Base-by-base conservation (phyloP, 2,888 invertebrate genomes). In the Leptinotarsa haldemani region DNA sequence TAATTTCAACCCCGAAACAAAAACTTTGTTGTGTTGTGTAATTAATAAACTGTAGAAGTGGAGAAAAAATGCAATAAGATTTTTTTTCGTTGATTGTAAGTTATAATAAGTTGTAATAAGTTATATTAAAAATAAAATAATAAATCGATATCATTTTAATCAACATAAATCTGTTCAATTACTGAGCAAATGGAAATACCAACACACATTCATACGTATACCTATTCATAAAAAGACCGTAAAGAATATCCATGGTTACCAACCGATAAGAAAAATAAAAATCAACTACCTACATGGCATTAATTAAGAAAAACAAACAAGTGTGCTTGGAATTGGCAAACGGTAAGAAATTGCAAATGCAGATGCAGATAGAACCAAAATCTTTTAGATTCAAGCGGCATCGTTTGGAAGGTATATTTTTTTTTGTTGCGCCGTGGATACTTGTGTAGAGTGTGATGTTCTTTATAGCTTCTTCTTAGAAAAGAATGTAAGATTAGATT, bases 261-360 rank as follows among this genome's bases (percentile, higher is more conserved):
- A 56, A 64, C 71, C 73, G 52, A 69, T 69, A 69, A 68, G 47
- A 68, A 73, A 71, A 71, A 47, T 52, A 63, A 63, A 71, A 74
- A 74, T 66, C 58, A 40, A 66, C 66, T 77, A 75, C 74, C 66
- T 77, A 75, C 74, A 78, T 72, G 75, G 66, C 78, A 75, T 78
- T 77, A 78, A 78, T 78, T 78, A 78, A 78, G 77, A 74, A 77
- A 77, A 78, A 77, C 78, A 76, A 78, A 76, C 77, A 78, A 78
- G 75, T 75, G 76, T 67, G 58, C 73, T 65, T 50, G 76, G 77
- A 72, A 78, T 76, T 70, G 71, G 75, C 75, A 77, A 77, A 71
- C 70, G 72, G 75, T 69, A 74, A 75, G 77, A 75, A 75, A 72
- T 75, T 74, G 77, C 77, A 72, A 74, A 77, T 77, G 75, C 77